phyloP scores from a whole-genome alignment of 2,113 vertebrate species.

The Archocentrus centrarchus region DNA sequence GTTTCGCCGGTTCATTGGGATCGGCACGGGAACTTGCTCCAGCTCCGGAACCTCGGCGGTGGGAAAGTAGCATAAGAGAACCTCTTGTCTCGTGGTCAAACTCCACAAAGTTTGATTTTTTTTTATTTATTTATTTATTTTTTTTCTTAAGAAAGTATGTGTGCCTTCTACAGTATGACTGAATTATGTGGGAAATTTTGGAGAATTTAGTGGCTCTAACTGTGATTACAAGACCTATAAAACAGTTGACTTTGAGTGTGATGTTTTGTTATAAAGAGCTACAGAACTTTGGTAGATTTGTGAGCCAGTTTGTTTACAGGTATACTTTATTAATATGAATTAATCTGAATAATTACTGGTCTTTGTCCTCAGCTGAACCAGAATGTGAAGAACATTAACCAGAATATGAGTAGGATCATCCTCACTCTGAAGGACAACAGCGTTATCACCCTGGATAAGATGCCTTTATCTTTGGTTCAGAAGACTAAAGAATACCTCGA shows the following conservation, averaged over 20 bases:
- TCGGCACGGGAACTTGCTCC: too few relatives aligned
- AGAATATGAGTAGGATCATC: constrained; percentile 82
- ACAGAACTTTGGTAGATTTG: not conserved
- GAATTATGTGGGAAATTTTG: not conserved
- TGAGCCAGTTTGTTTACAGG: not conserved
- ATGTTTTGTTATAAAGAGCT: not conserved
- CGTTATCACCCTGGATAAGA: constrained; percentile 89
- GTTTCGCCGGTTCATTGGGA: too few relatives aligned
- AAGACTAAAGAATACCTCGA: constrained; percentile 93
- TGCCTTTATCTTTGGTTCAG: constrained; percentile 84
- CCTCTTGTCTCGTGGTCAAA: too few relatives aligned
- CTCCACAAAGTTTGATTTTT: too few relatives aligned
- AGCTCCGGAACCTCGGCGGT: too few relatives aligned
- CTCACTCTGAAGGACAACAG: constrained; percentile 90
- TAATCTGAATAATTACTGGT: not conserved
- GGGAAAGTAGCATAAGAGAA: too few relatives aligned
- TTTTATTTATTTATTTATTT: not conserved
- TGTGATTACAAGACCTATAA: not conserved
- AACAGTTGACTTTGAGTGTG: not conserved
- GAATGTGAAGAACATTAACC: constrained; percentile 91
- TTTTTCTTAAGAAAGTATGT: not conserved
- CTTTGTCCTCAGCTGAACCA: constrained; percentile 87
- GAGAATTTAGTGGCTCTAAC: not conserved
- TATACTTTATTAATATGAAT: not conserved
- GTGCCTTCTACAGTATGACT: not conserved